A percentile compares a stretch with the other conserved stretches of the same genome.
Conservation (phyloP, 2,113 vertebrate species). For the Dicrurus megarhynchus region DNA sequence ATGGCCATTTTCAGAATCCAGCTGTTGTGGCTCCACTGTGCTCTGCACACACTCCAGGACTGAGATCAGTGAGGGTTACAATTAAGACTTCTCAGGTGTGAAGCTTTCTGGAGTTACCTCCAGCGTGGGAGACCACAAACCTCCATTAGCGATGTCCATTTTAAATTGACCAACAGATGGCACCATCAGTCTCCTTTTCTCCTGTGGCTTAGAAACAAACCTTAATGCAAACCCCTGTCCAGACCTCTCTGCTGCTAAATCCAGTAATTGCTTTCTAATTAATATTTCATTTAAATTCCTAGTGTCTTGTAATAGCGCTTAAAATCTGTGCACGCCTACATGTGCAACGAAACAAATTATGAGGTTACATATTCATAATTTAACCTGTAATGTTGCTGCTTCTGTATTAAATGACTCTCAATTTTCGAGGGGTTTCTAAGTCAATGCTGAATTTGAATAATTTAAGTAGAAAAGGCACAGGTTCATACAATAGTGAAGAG, state of each 20-base stretch:
- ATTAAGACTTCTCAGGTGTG: not conserved
- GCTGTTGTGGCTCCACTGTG: not conserved
- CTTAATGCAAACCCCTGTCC: not conserved
- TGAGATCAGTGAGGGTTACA: accelerated
- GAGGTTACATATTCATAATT: constrained; percentile 23
- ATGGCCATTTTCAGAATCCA: not conserved
- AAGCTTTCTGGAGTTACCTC: not conserved
- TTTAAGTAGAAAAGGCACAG: constrained; percentile 29
- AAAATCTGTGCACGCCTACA: not conserved
- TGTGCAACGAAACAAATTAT: constrained; percentile 13
- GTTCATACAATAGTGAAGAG: not conserved
- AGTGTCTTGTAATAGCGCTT: not conserved
- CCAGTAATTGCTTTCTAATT: constrained; percentile 24
- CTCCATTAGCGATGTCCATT: not conserved
- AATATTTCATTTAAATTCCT: constrained; percentile 41
- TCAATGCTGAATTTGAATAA: constrained; percentile 15
- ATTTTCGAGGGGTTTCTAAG: not conserved
- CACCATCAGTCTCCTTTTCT: constrained; percentile 70
- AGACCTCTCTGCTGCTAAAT: not conserved
- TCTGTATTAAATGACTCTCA: not conserved
- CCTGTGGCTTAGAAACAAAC: not conserved
- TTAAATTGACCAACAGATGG: constrained; percentile 77
- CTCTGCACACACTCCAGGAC: not conserved
- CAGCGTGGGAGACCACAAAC: accelerated
- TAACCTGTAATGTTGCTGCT: not conserved